Conservation (phyloP, 2,797 vertebrate genomes). For the Odontamblyopus lacepedii region DNA sequence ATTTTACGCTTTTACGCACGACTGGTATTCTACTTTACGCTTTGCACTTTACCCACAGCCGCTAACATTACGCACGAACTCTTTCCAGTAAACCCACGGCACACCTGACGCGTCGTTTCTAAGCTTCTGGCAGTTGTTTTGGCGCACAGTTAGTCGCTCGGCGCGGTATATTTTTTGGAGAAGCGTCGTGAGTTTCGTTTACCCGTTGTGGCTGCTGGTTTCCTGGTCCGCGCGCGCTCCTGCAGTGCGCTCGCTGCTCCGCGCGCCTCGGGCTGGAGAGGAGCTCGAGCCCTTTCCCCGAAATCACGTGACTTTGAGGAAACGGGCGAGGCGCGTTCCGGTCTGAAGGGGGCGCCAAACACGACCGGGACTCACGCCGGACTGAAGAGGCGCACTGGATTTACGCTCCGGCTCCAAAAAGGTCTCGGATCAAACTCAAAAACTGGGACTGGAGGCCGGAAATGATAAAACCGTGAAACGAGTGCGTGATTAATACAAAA, state of each 20-base stretch:
- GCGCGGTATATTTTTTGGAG: slow-evolving; percentile 26
- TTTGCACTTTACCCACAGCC: no score
- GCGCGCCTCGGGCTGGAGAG: not conserved
- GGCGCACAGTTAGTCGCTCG: not conserved
- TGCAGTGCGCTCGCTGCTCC: not conserved
- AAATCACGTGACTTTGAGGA: slow-evolving; percentile 79
- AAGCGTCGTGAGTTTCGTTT: slow-evolving; percentile 47
- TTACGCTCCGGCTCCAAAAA: no score
- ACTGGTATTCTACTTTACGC: no score
- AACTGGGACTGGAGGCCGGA: no score
- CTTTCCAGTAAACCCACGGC: no score
- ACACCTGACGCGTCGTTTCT: no score
- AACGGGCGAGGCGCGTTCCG: accelerated
- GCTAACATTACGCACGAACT: no score
- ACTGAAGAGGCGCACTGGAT: no score
- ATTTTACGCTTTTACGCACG: no score
- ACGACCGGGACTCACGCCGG: not conserved
- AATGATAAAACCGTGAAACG: no score
- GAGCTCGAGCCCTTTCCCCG: slow-evolving; percentile 67
- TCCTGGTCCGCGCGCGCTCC: slow-evolving; percentile 20
- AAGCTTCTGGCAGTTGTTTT: not conserved
- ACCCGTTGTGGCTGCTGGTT: slow-evolving; percentile 47
- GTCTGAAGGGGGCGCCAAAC: slow-evolving; percentile 43
- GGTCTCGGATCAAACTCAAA: no score
- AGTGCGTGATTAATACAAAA: no score